A percentile compares a stretch with the other conserved stretches of the same genome.
phyloP scores from a whole-genome alignment of 2,888 invertebrate genomes.

The Pandemis cinnamomeana region DNA sequence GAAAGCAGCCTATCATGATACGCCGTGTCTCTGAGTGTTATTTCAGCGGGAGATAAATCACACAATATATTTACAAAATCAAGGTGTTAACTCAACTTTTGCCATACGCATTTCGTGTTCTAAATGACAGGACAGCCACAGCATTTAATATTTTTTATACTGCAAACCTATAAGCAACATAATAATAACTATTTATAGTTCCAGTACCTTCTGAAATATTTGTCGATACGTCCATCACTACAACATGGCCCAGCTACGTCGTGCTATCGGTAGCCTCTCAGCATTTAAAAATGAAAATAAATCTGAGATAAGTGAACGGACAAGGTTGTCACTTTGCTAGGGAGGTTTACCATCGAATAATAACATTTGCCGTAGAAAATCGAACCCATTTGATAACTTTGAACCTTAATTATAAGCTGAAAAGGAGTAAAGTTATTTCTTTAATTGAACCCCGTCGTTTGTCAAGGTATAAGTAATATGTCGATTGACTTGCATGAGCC shows the following conservation, averaged over 20 bases:
- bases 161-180: background rate
- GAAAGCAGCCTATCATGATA: no score
- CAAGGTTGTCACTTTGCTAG: constrained; percentile 48
- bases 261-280: constrained; percentile 41
- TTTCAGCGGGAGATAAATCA: no score
- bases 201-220: constrained; percentile 22
- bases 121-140: background rate
- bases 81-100: background rate
- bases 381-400: constrained; percentile 13
- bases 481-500: constrained; percentile 66
- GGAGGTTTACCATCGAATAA: constrained; percentile 36
- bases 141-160: no score
- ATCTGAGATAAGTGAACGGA: constrained; percentile 49
- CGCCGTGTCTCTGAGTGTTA: no score
- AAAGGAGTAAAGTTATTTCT: constrained; percentile 12
- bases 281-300: constrained; percentile 48
- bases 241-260: constrained; percentile 28
- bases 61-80: background rate
- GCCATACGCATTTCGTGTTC: background rate
- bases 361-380: constrained; percentile 22
- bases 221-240: constrained; percentile 42
- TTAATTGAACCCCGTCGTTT: constrained; percentile 18
- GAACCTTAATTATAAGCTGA: constrained; percentile 39
- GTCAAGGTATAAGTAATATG: constrained; percentile 45
- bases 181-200: constrained; percentile 4